These are phyloP conservation scores for Cichladusa arquata DNA, from an alignment of 2,113 vertebrate genomes.

Conservation along the genomic window DNA sequence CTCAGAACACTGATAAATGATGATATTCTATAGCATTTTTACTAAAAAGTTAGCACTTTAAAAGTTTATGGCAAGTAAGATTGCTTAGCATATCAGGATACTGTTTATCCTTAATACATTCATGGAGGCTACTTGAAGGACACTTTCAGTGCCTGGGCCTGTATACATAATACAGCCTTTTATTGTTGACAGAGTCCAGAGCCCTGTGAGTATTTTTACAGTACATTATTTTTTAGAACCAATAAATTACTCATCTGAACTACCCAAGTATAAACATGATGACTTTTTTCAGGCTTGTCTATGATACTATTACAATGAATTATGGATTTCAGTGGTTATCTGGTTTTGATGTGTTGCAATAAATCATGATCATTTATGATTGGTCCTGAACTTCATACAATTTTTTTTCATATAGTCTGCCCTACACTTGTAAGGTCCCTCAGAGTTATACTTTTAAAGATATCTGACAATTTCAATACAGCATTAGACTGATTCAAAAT, in stretches of 20 bases:
- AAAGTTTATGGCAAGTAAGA: neutral
- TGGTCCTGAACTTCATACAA: neutral
- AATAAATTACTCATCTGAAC: conserved; percentile 53
- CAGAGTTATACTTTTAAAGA: neutral
- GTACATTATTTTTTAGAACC: conserved; percentile 55
- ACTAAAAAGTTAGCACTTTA: neutral
- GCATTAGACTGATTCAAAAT: neutral
- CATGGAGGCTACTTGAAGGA: conserved; percentile 8
- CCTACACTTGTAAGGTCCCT: neutral
- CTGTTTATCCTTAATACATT: neutral
- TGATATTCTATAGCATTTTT: neutral
- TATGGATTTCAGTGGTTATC: conserved; percentile 41
- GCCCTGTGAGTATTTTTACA: conserved; percentile 25
- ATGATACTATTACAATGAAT: conserved; percentile 23
- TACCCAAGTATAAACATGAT: conserved; percentile 21
- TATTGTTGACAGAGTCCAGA: conserved; percentile 27
- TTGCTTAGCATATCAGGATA: neutral
- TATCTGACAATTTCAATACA: neutral
- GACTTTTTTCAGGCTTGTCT: conserved; percentile 40
- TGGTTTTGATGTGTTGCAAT: neutral
- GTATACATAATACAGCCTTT: conserved; percentile 5
- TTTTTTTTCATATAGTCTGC: neutral
- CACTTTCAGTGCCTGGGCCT: neutral
- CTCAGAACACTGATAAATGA: neutral
- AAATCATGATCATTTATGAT: conserved; percentile 20